These are phyloP conservation scores for Myotis yumanensis DNA, from an alignment of 2,113 vertebrate species.

Conservation along the genomic window DNA sequence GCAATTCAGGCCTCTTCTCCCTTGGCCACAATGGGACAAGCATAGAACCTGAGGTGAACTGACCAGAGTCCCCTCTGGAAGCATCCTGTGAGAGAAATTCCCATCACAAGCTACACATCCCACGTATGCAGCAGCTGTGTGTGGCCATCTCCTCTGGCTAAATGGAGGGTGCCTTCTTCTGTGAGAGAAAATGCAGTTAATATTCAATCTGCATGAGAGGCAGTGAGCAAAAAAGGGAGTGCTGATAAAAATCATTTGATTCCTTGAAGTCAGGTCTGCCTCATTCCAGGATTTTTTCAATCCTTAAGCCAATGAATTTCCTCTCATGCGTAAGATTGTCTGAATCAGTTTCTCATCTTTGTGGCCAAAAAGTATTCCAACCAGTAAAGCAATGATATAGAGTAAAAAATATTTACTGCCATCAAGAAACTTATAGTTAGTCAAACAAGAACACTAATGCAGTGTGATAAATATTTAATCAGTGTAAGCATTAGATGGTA, in stretches of 20 bases:
- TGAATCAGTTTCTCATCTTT: not conserved
- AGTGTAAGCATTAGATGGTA: not conserved
- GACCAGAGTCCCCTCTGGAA: not conserved
- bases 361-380: not conserved
- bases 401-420: constrained; percentile 8
- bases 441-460: not conserved
- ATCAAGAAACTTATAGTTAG: not conserved
- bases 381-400: not conserved
- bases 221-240: not conserved
- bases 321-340: not conserved
- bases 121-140: not conserved
- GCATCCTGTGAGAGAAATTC: not conserved
- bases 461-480: not conserved
- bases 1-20: not conserved
- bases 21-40: not conserved
- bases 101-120: not conserved
- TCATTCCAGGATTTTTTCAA: not conserved
- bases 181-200: not conserved
- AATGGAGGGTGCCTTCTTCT: not conserved
- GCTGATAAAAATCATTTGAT: not conserved
- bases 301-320: not conserved
- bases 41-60: not conserved
- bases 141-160: not conserved
- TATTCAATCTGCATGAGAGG: not conserved
- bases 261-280: not conserved